Evolutionary conservation across 2,113 vertebrate species (phyloP).

Genomic region (Enhydra lutris): DNA sequence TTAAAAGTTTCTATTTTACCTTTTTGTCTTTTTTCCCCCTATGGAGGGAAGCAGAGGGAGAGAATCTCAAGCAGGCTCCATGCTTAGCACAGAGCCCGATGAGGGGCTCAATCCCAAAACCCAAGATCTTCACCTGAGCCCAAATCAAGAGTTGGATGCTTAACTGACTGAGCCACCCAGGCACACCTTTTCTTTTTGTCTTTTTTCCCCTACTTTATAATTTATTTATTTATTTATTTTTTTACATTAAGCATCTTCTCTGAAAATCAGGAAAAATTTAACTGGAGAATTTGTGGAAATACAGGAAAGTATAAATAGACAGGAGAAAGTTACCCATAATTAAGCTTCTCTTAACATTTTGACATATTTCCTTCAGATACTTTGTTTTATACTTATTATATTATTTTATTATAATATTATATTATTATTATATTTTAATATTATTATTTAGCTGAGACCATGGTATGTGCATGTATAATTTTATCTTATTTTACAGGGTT

Average conservation of each 20-base stretch:
- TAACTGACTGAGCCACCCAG: neutral
- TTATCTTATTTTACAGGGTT: neutral
- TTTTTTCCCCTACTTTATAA: neutral
- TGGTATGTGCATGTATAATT: neutral
- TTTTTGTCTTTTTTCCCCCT: neutral
- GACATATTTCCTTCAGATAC: neutral
- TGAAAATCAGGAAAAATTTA: neutral
- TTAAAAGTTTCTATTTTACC: neutral
- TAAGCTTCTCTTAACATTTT: neutral
- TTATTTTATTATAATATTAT: neutral
- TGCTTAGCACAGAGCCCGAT: neutral
- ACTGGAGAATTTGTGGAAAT: neutral
- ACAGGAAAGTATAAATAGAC: neutral
- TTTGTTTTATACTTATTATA: neutral
- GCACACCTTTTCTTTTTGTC: neutral
- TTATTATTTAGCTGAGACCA: neutral
- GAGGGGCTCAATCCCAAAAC: neutral
- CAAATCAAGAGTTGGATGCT: neutral
- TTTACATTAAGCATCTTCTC: neutral
- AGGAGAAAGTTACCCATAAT: neutral
- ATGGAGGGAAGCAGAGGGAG: neutral
- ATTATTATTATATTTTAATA: neutral
- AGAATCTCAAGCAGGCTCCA: neutral
- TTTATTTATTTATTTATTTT: neutral
- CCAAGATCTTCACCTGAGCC: neutral